Base-by-base conservation (phyloP, 1,140 invertebrate species). In the Lethocerus indicus region DNA sequence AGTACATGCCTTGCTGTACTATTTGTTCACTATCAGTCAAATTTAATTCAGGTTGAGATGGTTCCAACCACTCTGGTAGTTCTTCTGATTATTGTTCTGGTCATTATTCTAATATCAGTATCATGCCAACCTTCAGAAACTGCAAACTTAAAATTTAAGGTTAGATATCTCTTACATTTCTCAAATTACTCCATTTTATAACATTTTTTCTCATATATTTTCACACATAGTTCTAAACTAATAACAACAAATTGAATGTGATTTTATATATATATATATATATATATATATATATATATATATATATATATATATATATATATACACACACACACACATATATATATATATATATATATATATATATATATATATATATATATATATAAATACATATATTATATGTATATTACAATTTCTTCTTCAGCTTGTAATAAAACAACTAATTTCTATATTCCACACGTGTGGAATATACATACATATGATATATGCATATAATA, bases 101-200 rank as follows among this genome's bases (percentile, higher is more conserved):
- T 21, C 32, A 13, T 47, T 14, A 24, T n/a, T 16, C 26, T 52
- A 13, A n/a, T 47, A 16, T 27, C 37, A 24, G 27, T 41, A n/a
- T 47, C 13, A 25, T 1, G 42, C 2, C 51, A 52, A 35, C 51
- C 51, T 2, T 48, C 46, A 3, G 25, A 47, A 12, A 32, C 36
- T 14, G 42, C 16, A 3, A 32, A 52, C 23, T 21, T 52, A 9
- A 23, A 24, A n/a, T 52, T 52, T 40, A 52, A 47, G 21, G 45
- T 47, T 21, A 47, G 32, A 35, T n/a, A 7, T 18, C 21, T 39
- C 14, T 12, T 3, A 14, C 7, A 20, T 21, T 42, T 42, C 3
- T 42, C n/a, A 5, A 42, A 42, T n/a, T n/a, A n/a, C n/a, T n/a
- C n/a, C n/a, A 42, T 42, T 42, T 42, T 24, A 42, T 39, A 1